Conservation (phyloP, 2,113 vertebrate genomes). For the Carassius gibelio region DNA sequence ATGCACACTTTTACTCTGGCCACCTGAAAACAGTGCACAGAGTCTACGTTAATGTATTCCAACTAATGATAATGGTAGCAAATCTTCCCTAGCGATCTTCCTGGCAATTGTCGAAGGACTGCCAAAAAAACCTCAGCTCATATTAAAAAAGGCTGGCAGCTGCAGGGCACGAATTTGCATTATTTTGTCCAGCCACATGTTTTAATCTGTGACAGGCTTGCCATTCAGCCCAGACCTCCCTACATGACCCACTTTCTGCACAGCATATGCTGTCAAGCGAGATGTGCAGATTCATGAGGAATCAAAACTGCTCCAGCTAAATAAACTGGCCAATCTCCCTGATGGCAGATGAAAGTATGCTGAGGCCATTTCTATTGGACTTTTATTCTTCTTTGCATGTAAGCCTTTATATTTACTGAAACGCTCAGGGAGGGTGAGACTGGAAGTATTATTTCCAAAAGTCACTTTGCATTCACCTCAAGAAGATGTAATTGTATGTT, state of each 20-base stretch:
- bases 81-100: neutral
- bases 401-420: constrained; percentile 22
- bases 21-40: neutral
- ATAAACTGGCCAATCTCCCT: constrained; percentile 7
- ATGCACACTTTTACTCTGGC: neutral
- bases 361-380: neutral
- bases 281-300: constrained; percentile 11
- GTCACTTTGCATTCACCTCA: constrained; percentile 52
- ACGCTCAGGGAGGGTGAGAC: neutral
- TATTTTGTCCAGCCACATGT: constrained; percentile 21
- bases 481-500: constrained; percentile 60
- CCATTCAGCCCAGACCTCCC: constrained; percentile 28
- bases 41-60: neutral
- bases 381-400: neutral
- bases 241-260: neutral
- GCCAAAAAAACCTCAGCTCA: constrained; percentile 1
- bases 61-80: neutral
- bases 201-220: constrained; percentile 36
- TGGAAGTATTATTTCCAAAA: constrained; percentile 28
- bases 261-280: constrained; percentile 26
- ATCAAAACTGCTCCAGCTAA: neutral
- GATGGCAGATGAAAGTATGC: neutral
- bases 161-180: constrained; percentile 38
- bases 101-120: neutral
- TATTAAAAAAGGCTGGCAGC: constrained; percentile 28